Conservation (phyloP, 2,113 vertebrate species). For the Smithornis capensis region DNA sequence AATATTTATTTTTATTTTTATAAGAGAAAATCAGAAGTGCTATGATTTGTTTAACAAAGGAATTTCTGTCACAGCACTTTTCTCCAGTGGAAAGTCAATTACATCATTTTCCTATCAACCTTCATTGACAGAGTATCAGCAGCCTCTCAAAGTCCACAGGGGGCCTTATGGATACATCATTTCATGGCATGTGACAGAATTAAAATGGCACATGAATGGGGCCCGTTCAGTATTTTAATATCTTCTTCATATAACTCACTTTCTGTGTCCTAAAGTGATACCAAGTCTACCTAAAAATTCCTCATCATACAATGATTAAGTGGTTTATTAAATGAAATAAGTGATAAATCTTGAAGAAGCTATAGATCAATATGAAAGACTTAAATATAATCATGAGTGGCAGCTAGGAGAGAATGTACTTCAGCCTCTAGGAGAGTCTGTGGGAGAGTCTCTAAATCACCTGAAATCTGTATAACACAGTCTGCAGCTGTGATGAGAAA, state of each 20-base stretch:
- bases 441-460: not conserved
- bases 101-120: not conserved
- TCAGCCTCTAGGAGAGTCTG: not conserved
- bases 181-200: not conserved
- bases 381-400: not conserved
- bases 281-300: not conserved
- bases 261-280: not conserved
- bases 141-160: not conserved
- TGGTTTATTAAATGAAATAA: not conserved
- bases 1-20: not conserved
- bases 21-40: not conserved
- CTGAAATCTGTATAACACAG: not conserved
- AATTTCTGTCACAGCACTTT: not conserved
- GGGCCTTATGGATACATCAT: not conserved
- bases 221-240: not conserved
- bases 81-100: not conserved
- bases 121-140: not conserved
- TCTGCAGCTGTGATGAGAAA: not conserved
- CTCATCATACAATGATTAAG: not conserved
- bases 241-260: not conserved
- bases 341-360: not conserved
- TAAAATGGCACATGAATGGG: not conserved
- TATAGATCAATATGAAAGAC: not conserved
- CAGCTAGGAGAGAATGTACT: not conserved
- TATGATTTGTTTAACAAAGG: not conserved